Percentiles rank a stretch among this genome's conserved stretches.
Evolutionary conservation across 2,113 vertebrate genomes (phyloP).

Genomic region (Pseudopipra pipra): DNA sequence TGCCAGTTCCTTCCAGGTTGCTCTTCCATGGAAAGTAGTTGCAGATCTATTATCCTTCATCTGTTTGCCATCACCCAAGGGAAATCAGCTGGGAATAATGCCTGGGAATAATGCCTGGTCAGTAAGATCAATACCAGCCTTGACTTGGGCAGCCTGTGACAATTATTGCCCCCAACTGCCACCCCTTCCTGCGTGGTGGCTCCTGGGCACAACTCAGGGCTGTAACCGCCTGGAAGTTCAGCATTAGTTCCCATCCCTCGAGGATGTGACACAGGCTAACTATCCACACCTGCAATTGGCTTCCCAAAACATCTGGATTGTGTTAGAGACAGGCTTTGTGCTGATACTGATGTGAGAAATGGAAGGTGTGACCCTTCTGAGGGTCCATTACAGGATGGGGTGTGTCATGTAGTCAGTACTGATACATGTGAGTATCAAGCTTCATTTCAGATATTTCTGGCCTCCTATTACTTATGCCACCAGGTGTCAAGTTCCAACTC

Average conservation of each 20-base stretch:
- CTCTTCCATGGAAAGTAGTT: background rate
- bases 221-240: background rate
- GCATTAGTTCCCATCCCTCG: background rate
- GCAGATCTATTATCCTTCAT: background rate
- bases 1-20: background rate
- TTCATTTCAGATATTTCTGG: background rate
- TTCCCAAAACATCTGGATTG: background rate
- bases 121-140: background rate
- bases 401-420: background rate
- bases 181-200: background rate
- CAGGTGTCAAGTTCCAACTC: background rate
- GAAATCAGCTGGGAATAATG: background rate
- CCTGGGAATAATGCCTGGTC: background rate
- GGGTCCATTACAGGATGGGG: background rate
- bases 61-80: background rate
- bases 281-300: background rate
- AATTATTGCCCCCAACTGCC: background rate
- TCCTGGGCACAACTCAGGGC: background rate
- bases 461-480: background rate
- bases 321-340: background rate
- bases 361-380: background rate
- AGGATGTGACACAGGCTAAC: background rate
- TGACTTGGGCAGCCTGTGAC: background rate
- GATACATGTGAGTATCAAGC: background rate
- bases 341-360: background rate